These are phyloP conservation scores for Xylota segnis DNA, from an alignment of 2,888 invertebrate genomes.

Conservation along the genomic window DNA sequence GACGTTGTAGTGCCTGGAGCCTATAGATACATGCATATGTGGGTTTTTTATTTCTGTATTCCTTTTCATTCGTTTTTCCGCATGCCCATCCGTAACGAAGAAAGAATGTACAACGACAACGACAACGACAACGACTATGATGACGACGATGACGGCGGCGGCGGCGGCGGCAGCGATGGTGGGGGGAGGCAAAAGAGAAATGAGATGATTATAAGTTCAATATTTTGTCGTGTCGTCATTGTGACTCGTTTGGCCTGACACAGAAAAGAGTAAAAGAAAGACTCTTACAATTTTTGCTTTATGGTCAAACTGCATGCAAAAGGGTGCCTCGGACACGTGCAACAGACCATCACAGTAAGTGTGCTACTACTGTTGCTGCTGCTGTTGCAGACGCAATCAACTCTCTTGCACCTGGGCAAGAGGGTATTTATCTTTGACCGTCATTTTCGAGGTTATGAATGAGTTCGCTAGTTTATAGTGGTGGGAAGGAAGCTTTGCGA, in stretches of 20 bases:
- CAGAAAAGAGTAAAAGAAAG: constrained; percentile 40
- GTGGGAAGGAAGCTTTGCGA: constrained; percentile 47
- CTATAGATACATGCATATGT: constrained; percentile 19
- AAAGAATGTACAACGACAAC: constrained; percentile 62
- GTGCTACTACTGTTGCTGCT: not conserved
- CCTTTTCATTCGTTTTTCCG: constrained; percentile 58
- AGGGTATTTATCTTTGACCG: constrained; percentile 72
- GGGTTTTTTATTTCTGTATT: constrained; percentile 22
- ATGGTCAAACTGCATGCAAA: constrained; percentile 40
- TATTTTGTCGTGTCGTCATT: constrained; percentile 66
- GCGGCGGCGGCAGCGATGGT: not conserved
- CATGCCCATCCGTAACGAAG: constrained; percentile 74
- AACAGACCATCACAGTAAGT: constrained; percentile 18
- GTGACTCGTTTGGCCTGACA: constrained; percentile 65
- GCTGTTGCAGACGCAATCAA: constrained; percentile 16
- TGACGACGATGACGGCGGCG: not conserved
- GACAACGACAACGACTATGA: constrained; percentile 12
- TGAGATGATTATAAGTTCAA: constrained; percentile 54
- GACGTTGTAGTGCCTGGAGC: constrained; percentile 29
- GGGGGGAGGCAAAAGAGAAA: constrained; percentile 54
- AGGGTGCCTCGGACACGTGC: constrained; percentile 70
- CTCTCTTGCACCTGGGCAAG: constrained; percentile 57
- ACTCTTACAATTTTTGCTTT: not conserved
- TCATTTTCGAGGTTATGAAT: constrained; percentile 73
- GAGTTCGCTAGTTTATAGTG: constrained; percentile 29